Evolutionary conservation across 2,888 invertebrate species (phyloP).

Genomic region (Himalopsyche kuldschensis): DNA sequence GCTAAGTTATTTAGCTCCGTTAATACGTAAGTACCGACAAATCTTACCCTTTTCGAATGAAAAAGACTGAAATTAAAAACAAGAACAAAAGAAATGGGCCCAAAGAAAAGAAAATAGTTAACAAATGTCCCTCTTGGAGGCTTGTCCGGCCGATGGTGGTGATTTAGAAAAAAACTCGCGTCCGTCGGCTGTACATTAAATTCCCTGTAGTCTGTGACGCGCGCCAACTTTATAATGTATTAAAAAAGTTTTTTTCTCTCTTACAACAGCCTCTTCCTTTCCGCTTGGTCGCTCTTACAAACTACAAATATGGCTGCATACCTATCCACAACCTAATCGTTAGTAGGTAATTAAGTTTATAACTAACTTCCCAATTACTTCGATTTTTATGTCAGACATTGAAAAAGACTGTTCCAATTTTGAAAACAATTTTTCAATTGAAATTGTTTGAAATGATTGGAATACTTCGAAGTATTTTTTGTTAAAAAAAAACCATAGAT

Average conservation of each 20-base stretch:
- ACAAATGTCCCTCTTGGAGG: background rate
- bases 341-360: no score
- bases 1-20: background rate
- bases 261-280: background rate
- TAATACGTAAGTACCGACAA: background rate
- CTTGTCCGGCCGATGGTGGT: background rate
- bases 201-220: slow-evolving; percentile 14
- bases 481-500: no score
- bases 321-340: no score
- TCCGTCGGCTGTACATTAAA: slow-evolving; percentile 5
- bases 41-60: background rate
- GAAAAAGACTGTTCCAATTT: no score
- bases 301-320: background rate
- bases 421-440: no score
- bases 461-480: no score
- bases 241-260: slow-evolving; percentile 28
- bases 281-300: slow-evolving; percentile 11
- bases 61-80: background rate
- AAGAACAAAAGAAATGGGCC: background rate
- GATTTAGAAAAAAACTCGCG: background rate
- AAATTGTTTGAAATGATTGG: no score
- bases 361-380: no score
- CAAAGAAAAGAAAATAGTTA: background rate
- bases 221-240: slow-evolving; percentile 34
- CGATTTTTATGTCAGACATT: no score